A percentile compares a stretch with the other conserved stretches of the same genome.
These are phyloP conservation scores for Vidua macroura DNA, from an alignment of 2,113 vertebrate genomes.

Conservation along the genomic window DNA sequence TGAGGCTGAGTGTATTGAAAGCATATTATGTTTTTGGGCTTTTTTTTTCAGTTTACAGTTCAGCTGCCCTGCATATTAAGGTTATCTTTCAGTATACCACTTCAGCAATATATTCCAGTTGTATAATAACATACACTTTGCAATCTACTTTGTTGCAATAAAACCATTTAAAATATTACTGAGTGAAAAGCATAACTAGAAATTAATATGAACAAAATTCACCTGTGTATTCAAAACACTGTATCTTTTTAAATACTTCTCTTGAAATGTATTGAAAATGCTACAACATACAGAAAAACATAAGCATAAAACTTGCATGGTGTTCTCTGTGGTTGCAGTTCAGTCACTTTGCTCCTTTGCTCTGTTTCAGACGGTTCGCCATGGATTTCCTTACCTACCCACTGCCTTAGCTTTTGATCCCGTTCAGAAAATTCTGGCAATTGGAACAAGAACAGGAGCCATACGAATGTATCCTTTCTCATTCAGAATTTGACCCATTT, in stretches of 20 bases:
- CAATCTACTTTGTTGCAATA: background rate
- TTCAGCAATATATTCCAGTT: background rate
- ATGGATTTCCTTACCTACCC: slow-evolving; percentile 95
- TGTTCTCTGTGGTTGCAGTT: background rate
- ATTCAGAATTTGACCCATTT: slow-evolving; percentile 5
- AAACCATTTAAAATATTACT: background rate
- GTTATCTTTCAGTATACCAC: background rate
- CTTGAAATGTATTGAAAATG: background rate
- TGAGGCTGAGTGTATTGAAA: background rate
- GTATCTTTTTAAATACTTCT: background rate
- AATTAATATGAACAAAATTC: background rate
- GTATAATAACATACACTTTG: background rate
- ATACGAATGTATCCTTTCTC: slow-evolving; percentile 97
- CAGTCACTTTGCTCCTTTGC: background rate
- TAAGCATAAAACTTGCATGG: background rate
- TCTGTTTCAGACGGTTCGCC: slow-evolving; percentile 91
- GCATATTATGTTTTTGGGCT: background rate
- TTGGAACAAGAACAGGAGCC: slow-evolving; percentile 91
- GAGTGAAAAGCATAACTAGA: background rate
- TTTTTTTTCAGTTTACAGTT: background rate
- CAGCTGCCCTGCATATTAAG: background rate
- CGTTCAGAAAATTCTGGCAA: slow-evolving; percentile 95
- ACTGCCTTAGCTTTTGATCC: slow-evolving; percentile 95
- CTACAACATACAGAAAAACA: background rate
- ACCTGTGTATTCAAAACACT: background rate